Percentiles rank a stretch among this genome's conserved stretches.
Conservation (phyloP, 2,888 invertebrate genomes). For the Crioceris asparagi region DNA sequence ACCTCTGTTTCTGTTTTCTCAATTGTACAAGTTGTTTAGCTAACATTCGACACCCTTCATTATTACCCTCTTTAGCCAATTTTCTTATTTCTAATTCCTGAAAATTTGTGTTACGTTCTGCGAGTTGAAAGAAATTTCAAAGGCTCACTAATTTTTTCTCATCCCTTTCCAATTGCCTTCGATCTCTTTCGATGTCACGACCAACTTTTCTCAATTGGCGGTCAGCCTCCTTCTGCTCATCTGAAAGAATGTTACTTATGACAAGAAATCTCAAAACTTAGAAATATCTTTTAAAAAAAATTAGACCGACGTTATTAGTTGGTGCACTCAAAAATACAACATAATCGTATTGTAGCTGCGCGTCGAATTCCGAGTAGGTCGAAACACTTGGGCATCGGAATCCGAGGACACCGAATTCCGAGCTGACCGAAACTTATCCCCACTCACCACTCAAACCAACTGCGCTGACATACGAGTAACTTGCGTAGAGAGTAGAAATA, state of each 20-base stretch:
- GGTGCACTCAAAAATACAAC: background rate
- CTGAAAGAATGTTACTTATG: conserved; percentile 40
- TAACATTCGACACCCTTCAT: conserved; percentile 68
- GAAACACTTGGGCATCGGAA: no score
- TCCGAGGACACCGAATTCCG: no score
- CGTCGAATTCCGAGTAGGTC: no score
- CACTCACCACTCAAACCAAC: no score
- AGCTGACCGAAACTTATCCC: no score
- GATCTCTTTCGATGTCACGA: conserved; percentile 76
- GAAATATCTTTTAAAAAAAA: background rate
- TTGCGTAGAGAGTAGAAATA: no score
- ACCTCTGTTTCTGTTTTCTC: conserved; percentile 77
- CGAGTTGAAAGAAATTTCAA: background rate
- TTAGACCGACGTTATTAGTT: no score
- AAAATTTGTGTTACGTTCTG: conserved; percentile 5
- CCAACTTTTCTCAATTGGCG: conserved; percentile 66
- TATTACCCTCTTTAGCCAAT: conserved; percentile 77
- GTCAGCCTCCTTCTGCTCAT: conserved; percentile 77
- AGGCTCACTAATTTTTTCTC: conserved; percentile 72
- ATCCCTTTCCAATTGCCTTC: conserved; percentile 70
- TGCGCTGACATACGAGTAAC: no score
- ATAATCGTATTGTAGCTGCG: background rate
- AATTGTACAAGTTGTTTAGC: conserved; percentile 84
- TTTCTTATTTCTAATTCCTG: conserved; percentile 83
- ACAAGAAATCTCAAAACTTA: conserved; percentile 7